Base-by-base conservation (phyloP, 2,888 invertebrate genomes). In the Sarcophaga subvicina region DNA sequence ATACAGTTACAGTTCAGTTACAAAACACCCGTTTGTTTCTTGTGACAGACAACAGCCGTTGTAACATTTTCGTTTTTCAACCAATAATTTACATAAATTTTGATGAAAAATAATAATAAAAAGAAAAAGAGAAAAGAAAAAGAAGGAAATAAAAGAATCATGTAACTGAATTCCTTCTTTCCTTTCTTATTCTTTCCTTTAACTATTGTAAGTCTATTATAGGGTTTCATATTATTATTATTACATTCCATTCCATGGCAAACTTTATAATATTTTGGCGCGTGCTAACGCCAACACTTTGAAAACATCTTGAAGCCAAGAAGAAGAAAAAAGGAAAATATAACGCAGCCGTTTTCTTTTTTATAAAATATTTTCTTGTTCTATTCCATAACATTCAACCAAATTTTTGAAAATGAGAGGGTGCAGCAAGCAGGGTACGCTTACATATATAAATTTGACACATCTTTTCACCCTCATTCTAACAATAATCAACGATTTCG, bases 381-480 rank as follows among this genome's bases (percentile, higher is more conserved):
- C 22, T 73, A 83, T 63, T 73, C 79, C 69, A 69, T 80, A 76
- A 45, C 71, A 72, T 54, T 66, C 25, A 60, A 47, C 3, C 17
- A 37, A n/a, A n/a, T 66, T 14, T 47, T 60, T 72, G 59, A 37
- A 64, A 62, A 59, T 47, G 45, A 85, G 78, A 85, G 85, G 78
- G 82, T 78, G 77, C 75, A 64, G 25, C 78, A 49, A 63, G 49
- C 78, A 63, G 22, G 22, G 49, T 60, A 37, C 78, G 47, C 78
- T 27, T 73, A 22, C 22, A 22, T 22, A 70, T 69, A 82, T 66
- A 79, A 82, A 78, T 80, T 72, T 85, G 84, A 80, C 80, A 80
- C 80, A 85, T 80, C 66, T 83, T 79, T 81, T 84, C 84, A 87
- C 87, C 87, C 87, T 87, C 84, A 84, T 87, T 84, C 20, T 71